Percentiles rank a stretch among this genome's conserved stretches.
Conservation (phyloP, 2,113 vertebrate genomes). For the Gallinago media region DNA sequence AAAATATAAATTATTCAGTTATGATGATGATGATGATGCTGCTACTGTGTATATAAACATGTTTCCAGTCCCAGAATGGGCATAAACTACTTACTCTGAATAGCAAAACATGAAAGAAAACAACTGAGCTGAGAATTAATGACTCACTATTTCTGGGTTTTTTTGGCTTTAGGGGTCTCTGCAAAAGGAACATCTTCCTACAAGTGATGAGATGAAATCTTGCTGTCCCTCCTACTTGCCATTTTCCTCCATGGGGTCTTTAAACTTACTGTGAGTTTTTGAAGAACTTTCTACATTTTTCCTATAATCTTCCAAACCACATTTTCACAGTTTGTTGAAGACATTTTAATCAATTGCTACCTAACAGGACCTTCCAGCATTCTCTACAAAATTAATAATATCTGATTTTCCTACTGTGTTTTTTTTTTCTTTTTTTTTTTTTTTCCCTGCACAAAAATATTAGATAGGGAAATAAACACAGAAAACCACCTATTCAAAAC, state of each 20-base stretch:
- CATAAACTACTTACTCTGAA: conserved; percentile 48
- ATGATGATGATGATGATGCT: neutral
- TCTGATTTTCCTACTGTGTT: neutral
- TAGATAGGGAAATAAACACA: neutral
- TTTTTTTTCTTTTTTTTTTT: neutral
- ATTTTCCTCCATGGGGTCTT: conserved; percentile 26
- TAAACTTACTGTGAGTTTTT: conserved; percentile 14
- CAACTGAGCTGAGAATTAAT: conserved; percentile 39
- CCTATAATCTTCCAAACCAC: neutral
- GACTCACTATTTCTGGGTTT: conserved; percentile 19
- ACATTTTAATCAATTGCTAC: neutral
- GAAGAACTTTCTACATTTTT: conserved; percentile 19
- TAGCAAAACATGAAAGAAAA: conserved; percentile 51
- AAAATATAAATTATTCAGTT: conserved; percentile 28
- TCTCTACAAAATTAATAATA: neutral
- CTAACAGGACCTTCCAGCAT: neutral
- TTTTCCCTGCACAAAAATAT: neutral
- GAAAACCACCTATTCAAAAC: neutral
- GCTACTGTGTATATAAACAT: neutral
- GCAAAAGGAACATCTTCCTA: conserved; percentile 16
- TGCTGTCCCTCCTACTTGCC: conserved; percentile 4
- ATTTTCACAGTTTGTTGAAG: neutral
- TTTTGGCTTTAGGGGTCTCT: conserved; percentile 1
- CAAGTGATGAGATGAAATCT: conserved; percentile 40
- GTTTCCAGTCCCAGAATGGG: conserved; percentile 42